Conservation (phyloP, 2,888 invertebrate genomes). For the Cynaeus angustus region DNA sequence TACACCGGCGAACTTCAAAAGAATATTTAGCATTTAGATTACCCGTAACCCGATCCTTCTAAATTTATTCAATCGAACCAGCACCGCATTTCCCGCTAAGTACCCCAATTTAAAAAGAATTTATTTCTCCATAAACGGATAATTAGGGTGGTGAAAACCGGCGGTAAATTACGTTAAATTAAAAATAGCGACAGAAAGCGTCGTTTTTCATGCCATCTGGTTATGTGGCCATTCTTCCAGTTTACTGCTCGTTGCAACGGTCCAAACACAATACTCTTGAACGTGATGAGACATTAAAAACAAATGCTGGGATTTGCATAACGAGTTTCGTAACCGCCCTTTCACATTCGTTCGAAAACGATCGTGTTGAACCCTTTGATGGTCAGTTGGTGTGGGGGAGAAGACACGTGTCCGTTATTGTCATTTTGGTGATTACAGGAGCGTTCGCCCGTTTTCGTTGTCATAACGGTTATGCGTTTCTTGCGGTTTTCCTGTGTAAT, state of each 20-base stretch:
- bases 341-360: conserved; percentile 8
- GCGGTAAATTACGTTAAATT: conserved; percentile 8
- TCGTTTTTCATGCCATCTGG: conserved; percentile 31
- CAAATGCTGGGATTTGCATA: conserved; percentile 48
- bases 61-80: neutral
- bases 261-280: conserved; percentile 39
- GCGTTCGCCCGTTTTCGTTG: too few relatives aligned
- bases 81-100: neutral
- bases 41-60: conserved; percentile 1
- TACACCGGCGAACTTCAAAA: conserved; percentile 27
- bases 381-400: conserved; percentile 17
- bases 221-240: conserved; percentile 9
- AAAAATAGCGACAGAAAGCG: conserved; percentile 18
- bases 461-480: too few relatives aligned
- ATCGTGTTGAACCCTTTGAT: conserved; percentile 31
- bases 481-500: conserved; percentile 20
- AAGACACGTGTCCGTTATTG: neutral
- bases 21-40: conserved; percentile 38
- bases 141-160: conserved; percentile 1
- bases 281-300: conserved; percentile 46
- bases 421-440: too few relatives aligned
- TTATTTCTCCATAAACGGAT: conserved; percentile 1
- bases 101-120: conserved; percentile 15
- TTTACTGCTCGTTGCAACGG: conserved; percentile 44
- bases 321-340: conserved; percentile 49